These are phyloP conservation scores for Automeris io DNA, from an alignment of 2,888 invertebrate genomes.

Conservation along the genomic window DNA sequence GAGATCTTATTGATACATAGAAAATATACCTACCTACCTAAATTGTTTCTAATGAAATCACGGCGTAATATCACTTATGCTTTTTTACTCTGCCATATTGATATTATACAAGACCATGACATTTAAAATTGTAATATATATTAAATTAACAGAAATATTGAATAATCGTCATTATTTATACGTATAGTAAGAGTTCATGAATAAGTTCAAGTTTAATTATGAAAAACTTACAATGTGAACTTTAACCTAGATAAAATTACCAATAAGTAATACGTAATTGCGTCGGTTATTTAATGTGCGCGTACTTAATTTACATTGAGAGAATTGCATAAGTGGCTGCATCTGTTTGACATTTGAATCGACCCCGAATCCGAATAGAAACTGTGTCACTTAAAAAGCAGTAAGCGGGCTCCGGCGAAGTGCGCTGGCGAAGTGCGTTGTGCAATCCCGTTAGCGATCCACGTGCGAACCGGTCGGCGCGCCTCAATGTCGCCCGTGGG, in stretches of 20 bases:
- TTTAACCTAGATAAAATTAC: neutral
- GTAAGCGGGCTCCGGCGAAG: slow-evolving; percentile 47
- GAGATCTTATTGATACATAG: too few relatives aligned
- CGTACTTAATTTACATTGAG: slow-evolving; percentile 49
- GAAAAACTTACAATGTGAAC: neutral
- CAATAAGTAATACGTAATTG: neutral
- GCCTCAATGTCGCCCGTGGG: slow-evolving; percentile 72
- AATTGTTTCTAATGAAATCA: too few relatives aligned
- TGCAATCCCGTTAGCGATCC: slow-evolving; percentile 73
- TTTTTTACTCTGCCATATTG: too few relatives aligned
- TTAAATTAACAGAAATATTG: too few relatives aligned
- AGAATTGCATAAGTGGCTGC: slow-evolving; percentile 72
- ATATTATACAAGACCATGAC: too few relatives aligned
- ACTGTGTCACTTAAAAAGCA: slow-evolving; percentile 71
- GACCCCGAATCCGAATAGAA: slow-evolving; percentile 77
- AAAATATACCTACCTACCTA: too few relatives aligned
- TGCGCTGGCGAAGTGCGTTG: slow-evolving; percentile 46
- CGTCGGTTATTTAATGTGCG: slow-evolving; percentile 33
- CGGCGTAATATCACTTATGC: too few relatives aligned
- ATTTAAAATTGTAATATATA: too few relatives aligned
- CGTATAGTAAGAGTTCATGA: neutral
- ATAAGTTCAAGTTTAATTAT: neutral
- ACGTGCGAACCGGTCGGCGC: slow-evolving; percentile 69
- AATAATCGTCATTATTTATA: too few relatives aligned
- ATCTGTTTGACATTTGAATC: slow-evolving; percentile 77